Evolutionary conservation across 1,140 invertebrate species (phyloP), one percentile per base, ranked within the genome.

Genomic region (Schlechtendalia chinensis): DNA sequence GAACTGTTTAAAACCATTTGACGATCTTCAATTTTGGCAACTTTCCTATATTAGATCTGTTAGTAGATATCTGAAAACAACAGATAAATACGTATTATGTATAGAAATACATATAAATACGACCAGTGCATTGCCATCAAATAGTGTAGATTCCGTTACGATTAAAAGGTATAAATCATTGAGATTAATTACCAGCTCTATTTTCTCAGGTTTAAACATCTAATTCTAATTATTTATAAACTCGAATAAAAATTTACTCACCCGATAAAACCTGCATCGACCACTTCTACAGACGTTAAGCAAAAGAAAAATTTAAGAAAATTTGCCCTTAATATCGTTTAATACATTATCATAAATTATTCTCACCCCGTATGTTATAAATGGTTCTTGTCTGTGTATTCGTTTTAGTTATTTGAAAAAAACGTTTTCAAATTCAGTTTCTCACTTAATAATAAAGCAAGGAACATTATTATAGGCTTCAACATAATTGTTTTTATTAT

Each of bases 71-170:
- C 22, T 59, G 22, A 24, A 24, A 59, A 59, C n/a, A n/a, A n/a
- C n/a, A n/a, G n/a, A n/a, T n/a, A n/a, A n/a, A n/a, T n/a, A n/a
- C n/a, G n/a, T n/a, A n/a, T n/a, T n/a, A n/a, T n/a, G n/a, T n/a
- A n/a, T n/a, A n/a, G n/a, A n/a, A n/a, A n/a, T n/a, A n/a, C 27
- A 14, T 12, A 59, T 27, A 14, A 24, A 59, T 59, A 59, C 58
- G 24, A 27, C 58, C 58, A 4, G 14, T 59, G 16, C 12, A 27
- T 11, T 5, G 14, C 58, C 27, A 4, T 5, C 58, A 59, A 59
- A 59, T 59, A 27, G 58, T 59, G 58, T 59, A n/a, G 58, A 24
- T 56, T 59, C 56, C 56, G 56, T 59, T 16, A 59, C n/a, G 58
- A 59, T 59, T 59, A 24, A 59, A 24, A 59, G 27, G 58, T 24